Evolutionary conservation across 1,140 invertebrate species (phyloP).

Genomic region (Halictus rubicundus): DNA sequence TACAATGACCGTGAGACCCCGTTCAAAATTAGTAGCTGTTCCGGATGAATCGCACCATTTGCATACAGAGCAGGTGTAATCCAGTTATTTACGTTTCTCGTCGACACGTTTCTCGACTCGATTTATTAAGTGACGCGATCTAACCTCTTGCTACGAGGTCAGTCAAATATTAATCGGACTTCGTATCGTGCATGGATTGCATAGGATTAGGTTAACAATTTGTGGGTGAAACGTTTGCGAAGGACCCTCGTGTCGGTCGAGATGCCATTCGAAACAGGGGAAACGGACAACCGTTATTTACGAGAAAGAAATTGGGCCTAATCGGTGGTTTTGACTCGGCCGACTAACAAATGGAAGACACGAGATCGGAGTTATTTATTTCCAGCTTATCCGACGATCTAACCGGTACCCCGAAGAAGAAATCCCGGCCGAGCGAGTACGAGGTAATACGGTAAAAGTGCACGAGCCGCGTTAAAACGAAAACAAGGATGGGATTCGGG

Average conservation of each 20-base stretch:
- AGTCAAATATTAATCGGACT: no score
- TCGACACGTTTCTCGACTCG: not conserved
- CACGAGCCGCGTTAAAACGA: slow-evolving; percentile 46
- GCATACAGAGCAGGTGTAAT: not conserved
- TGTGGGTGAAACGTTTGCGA: no score
- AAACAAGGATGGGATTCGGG: slow-evolving; percentile 60
- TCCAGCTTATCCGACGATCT: slow-evolving; percentile 2
- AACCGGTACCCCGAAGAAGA: slow-evolving; percentile 33
- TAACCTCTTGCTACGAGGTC: no score
- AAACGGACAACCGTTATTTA: not conserved
- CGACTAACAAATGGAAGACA: not conserved
- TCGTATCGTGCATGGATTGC: no score
- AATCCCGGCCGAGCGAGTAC: slow-evolving; percentile 31
- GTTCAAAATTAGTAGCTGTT: no score
- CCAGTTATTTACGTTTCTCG: not conserved
- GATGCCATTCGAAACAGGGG: not conserved
- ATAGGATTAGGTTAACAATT: no score
- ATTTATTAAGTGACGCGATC: not conserved
- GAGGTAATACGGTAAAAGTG: slow-evolving; percentile 53
- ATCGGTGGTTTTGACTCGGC: not conserved
- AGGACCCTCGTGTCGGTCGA: no score
- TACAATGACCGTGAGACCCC: not conserved
- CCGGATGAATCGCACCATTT: not conserved
- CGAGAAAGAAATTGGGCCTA: not conserved
- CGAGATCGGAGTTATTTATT: not conserved